phyloP scores from a whole-genome alignment of 30 jellyfish, hydroid and myxozoan species.

The Pseudorhiza aurosa region DNA sequence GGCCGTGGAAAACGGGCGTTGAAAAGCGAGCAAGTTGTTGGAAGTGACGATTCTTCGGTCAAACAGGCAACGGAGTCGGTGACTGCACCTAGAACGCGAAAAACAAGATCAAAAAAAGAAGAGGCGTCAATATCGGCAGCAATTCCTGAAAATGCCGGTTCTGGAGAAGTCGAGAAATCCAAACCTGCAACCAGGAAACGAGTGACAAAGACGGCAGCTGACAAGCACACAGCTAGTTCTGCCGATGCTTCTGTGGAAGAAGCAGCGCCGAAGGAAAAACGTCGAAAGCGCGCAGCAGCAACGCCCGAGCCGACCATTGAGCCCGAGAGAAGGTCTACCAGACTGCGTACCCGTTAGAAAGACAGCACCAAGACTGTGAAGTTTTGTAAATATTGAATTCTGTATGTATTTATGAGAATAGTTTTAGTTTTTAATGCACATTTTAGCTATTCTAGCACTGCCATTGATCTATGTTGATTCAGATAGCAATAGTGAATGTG shows the following conservation, averaged over 20 bases:
- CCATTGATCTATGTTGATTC: too few species aligned
- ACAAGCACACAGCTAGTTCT: not conserved
- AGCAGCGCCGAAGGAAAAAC: not conserved
- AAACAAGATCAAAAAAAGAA: too few species aligned
- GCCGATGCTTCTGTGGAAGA: not conserved
- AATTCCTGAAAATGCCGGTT: too few species aligned
- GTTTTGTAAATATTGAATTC: constrained; percentile 3
- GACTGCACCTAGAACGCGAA: too few species aligned
- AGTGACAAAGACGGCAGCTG: not conserved
- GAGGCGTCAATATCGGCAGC: too few species aligned
- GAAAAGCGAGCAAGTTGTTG: not conserved
- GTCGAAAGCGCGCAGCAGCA: not conserved
- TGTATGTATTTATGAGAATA: too few species aligned
- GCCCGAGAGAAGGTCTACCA: not conserved
- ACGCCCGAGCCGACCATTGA: not conserved
- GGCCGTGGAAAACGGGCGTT: not conserved
- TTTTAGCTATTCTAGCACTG: too few species aligned
- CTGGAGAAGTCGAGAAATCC: not conserved
- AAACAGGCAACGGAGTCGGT: too few species aligned
- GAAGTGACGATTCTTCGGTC: too few species aligned
- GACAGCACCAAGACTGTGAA: not conserved
- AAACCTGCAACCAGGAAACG: not conserved
- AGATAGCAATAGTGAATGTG: too few species aligned
- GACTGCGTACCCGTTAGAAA: not conserved
- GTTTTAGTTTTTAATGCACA: too few species aligned